Conservation (phyloP, 2,113 vertebrate genomes). For the Dolichotis patagonum region DNA sequence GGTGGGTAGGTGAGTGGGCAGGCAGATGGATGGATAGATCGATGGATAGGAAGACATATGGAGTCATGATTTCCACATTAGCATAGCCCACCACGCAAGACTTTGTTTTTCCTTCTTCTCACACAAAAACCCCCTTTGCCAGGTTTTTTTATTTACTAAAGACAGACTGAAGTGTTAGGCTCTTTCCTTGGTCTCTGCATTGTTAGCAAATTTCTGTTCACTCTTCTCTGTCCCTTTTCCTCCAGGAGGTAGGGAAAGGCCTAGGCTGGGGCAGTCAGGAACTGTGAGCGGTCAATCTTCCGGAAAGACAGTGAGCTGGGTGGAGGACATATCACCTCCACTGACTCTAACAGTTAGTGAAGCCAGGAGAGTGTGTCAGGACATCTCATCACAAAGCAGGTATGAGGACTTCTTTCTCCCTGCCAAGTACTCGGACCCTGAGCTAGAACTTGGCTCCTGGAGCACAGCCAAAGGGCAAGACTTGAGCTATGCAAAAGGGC, state of each 20-base stretch:
- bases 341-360: background rate
- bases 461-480: background rate
- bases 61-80: slow-evolving; percentile 1
- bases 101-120: background rate
- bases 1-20: background rate
- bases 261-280: background rate
- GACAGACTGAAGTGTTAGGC: background rate
- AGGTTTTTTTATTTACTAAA: slow-evolving; percentile 25
- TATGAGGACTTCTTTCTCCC: background rate
- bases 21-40: background rate
- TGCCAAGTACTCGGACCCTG: background rate
- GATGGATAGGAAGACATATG: no score
- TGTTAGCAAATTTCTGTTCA: slow-evolving; percentile 28
- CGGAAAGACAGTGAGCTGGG: background rate
- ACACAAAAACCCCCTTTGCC: slow-evolving; percentile 32
- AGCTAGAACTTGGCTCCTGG: background rate
- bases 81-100: background rate
- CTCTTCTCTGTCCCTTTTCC: background rate
- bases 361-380: background rate
- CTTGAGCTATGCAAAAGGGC: background rate
- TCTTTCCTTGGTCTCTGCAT: slow-evolving; percentile 32
- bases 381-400: slow-evolving; percentile 11
- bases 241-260: background rate
- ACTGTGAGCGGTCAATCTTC: background rate
- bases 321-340: background rate